These are phyloP conservation scores for Melipona bicolor DNA, from an alignment of 2,888 invertebrate species.

Conservation along the genomic window DNA sequence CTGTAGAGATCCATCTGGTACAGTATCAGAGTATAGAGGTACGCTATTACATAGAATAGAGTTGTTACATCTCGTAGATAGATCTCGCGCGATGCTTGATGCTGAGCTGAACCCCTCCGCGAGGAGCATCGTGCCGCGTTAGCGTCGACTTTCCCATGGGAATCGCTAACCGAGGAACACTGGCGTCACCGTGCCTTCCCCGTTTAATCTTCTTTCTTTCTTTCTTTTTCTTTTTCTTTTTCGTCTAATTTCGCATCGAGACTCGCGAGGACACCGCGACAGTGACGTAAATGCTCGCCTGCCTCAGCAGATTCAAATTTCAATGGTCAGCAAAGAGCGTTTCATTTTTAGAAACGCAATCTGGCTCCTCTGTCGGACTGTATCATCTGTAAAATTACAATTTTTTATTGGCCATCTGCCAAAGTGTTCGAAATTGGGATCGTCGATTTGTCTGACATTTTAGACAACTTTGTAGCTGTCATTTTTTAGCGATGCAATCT, in stretches of 20 bases:
- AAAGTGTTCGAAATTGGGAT: no score
- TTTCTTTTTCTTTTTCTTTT: not conserved
- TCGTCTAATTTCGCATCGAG: conserved; percentile 32
- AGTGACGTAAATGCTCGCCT: not conserved
- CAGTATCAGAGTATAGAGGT: conserved; percentile 52
- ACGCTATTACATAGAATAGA: not conserved
- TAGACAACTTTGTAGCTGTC: no score
- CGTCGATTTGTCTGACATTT: no score
- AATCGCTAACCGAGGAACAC: conserved; percentile 15
- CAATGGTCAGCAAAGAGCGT: not conserved
- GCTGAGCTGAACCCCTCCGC: not conserved
- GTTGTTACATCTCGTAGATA: not conserved
- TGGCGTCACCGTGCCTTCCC: not conserved
- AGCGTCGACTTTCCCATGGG: conserved; percentile 35
- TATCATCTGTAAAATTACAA: no score
- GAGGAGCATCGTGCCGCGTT: not conserved
- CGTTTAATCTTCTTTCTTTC: conserved; percentile 37
- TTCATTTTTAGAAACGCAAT: not conserved
- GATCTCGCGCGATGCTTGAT: not conserved
- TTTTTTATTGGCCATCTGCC: no score
- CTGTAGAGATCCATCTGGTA: conserved; percentile 66
- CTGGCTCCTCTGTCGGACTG: no score
- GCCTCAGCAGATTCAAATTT: not conserved
- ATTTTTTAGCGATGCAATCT: no score
- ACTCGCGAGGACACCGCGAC: conserved; percentile 37